Conservation (phyloP, 1,140 invertebrate genomes). For the Ruditapes philippinarum region DNA sequence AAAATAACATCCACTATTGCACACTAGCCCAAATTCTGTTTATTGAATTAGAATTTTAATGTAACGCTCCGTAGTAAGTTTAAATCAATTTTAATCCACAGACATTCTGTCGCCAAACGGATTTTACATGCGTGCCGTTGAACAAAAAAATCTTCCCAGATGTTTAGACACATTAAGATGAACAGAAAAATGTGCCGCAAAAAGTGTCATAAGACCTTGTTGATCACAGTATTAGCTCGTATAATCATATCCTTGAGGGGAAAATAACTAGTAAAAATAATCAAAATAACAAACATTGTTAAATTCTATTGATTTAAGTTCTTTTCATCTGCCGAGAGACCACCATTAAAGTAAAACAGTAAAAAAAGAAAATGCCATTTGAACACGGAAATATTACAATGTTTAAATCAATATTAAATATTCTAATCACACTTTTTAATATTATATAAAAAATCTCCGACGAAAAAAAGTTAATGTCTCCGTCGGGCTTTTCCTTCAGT, state of each 20-base stretch:
- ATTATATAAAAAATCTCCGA: neutral
- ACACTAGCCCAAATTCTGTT: conserved; percentile 10
- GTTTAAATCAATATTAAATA: neutral
- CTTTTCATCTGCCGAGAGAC: neutral
- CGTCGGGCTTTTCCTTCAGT: conserved; percentile 94
- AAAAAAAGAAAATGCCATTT: neutral
- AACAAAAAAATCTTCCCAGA: conserved; percentile 38
- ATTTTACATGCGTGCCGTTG: conserved; percentile 42
- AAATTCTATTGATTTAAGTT: conserved; percentile 38
- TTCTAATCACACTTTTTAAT: neutral
- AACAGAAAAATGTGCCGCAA: conserved; percentile 18
- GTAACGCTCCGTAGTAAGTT: conserved; percentile 1
- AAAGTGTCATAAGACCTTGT: neutral
- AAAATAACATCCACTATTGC: conserved; percentile 32
- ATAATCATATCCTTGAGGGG: conserved; percentile 19
- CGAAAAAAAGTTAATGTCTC: conserved; percentile 77
- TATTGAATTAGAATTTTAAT: conserved; percentile 41
- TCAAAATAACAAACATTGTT: conserved; percentile 49
- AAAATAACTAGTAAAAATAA: conserved; percentile 15
- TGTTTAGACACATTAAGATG: conserved; percentile 3
- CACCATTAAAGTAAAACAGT: neutral
- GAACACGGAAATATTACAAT: neutral
- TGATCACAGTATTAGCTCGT: neutral
- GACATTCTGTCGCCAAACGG: conserved; percentile 57
- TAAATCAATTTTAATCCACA: conserved; percentile 67